phyloP scores from a whole-genome alignment of 2,797 vertebrate genomes.

The Hydrocynus forskahlii region DNA sequence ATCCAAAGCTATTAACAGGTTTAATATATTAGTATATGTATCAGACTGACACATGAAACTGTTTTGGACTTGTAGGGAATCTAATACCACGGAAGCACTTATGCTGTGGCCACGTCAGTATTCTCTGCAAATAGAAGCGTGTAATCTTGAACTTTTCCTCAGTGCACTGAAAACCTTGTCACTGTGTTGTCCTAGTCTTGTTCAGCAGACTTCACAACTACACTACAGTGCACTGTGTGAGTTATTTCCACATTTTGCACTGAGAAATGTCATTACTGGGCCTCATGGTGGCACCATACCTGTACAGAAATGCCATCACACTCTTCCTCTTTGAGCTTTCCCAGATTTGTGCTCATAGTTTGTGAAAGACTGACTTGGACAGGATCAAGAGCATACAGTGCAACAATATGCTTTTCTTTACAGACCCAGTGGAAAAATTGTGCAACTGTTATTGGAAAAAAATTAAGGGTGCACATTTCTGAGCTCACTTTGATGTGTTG shows the following conservation, averaged over 20 bases:
- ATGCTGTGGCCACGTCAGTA: neutral
- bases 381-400: neutral
- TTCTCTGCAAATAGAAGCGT: too few species aligned
- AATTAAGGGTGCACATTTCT: too few species aligned
- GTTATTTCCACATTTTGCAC: neutral
- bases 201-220: neutral
- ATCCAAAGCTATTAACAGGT: neutral
- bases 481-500: too few species aligned
- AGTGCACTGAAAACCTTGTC: too few species aligned
- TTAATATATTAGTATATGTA: too few species aligned
- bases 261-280: slow-evolving; percentile 14
- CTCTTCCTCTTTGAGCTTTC: neutral
- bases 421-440: neutral
- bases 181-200: neutral
- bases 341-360: neutral
- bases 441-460: too few species aligned
- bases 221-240: neutral
- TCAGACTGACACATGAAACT: too few species aligned
- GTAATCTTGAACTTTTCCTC: too few species aligned
- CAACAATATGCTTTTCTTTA: neutral
- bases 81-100: neutral
- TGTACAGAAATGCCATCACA: neutral
- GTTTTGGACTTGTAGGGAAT: neutral
- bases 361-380: neutral
- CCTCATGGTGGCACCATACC: slow-evolving; percentile 54